These are phyloP conservation scores for Darevskia mixta DNA, from an alignment of 2,797 vertebrate genomes.

Conservation along the genomic window DNA sequence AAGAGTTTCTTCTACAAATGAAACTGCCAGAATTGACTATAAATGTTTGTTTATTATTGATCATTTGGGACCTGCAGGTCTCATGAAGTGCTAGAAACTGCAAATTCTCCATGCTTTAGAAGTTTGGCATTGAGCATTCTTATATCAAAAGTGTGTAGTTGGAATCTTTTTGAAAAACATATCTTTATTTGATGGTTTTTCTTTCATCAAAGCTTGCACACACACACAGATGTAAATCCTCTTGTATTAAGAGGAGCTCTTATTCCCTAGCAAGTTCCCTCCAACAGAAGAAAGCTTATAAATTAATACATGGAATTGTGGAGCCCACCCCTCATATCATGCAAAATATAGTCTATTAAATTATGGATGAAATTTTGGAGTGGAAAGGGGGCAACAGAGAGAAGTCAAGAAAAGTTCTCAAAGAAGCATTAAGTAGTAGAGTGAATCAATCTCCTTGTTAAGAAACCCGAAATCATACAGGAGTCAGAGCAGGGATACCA, in stretches of 20 bases:
- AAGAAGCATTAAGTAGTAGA: constrained; percentile 21
- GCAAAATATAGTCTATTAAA: constrained; percentile 32
- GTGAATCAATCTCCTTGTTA: neutral
- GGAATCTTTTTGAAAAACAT: constrained; percentile 29
- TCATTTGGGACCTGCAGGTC: constrained; percentile 51
- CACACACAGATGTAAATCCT: neutral
- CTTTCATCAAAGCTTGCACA: constrained; percentile 48
- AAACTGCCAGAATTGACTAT: constrained; percentile 54
- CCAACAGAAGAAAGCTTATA: constrained; percentile 33
- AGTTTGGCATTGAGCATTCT: constrained; percentile 47
- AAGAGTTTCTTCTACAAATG: constrained; percentile 56
- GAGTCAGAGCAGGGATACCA: neutral
- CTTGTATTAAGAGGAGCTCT: constrained; percentile 32
- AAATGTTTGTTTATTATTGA: constrained; percentile 67
- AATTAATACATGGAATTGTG: constrained; percentile 52
- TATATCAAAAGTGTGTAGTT: constrained; percentile 39
- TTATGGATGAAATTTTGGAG: constrained; percentile 42
- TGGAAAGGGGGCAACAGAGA: neutral
- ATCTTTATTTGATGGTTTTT: constrained; percentile 25
- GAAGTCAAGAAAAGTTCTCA: constrained; percentile 16
- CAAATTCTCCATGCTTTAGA: constrained; percentile 40
- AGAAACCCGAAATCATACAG: constrained; percentile 4
- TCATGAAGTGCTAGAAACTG: constrained; percentile 36
- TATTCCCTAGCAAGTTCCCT: constrained; percentile 34
- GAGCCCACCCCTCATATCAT: neutral